phyloP scores from a whole-genome alignment of 2,113 vertebrate species.

The Xiphophorus couchianus region DNA sequence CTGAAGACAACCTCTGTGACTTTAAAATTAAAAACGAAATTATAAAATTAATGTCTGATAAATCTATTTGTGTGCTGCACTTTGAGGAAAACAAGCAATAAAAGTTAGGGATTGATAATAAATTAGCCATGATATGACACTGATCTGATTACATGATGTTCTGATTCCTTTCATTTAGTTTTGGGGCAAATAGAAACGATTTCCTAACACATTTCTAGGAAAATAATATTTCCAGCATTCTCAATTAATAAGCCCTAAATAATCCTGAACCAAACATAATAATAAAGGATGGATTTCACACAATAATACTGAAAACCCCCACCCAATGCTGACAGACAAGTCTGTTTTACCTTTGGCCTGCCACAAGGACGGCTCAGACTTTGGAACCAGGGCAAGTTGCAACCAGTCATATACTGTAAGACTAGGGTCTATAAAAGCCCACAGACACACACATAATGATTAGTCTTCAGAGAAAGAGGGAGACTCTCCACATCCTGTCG shows the following conservation, averaged over 20 bases:
- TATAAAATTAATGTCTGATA: background rate
- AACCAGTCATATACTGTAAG: constrained; percentile 44
- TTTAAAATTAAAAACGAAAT: background rate
- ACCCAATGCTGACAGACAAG: constrained; percentile 71
- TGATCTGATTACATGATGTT: constrained; percentile 19
- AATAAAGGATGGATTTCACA: constrained; percentile 7
- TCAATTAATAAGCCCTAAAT: background rate
- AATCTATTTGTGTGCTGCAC: constrained; percentile 10
- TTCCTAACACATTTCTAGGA: background rate
- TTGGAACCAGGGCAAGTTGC: constrained; percentile 72
- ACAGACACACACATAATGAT: background rate
- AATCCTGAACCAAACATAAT: background rate
- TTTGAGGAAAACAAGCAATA: constrained; percentile 36
- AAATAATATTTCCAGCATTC: background rate
- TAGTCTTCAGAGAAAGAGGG: constrained; percentile 73
- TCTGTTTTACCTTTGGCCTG: constrained; percentile 79
- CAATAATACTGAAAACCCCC: constrained; percentile 52
- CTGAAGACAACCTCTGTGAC: background rate
- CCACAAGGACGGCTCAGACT: constrained; percentile 78
- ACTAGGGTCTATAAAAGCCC: constrained; percentile 72
- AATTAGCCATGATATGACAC: constrained; percentile 11
- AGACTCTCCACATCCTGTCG: constrained; percentile 54
- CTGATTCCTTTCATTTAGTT: background rate
- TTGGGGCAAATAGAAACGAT: background rate
- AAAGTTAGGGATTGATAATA: constrained; percentile 32